Base-by-base conservation (phyloP, 2,797 vertebrate species). In the Clarias platycephalus region DNA sequence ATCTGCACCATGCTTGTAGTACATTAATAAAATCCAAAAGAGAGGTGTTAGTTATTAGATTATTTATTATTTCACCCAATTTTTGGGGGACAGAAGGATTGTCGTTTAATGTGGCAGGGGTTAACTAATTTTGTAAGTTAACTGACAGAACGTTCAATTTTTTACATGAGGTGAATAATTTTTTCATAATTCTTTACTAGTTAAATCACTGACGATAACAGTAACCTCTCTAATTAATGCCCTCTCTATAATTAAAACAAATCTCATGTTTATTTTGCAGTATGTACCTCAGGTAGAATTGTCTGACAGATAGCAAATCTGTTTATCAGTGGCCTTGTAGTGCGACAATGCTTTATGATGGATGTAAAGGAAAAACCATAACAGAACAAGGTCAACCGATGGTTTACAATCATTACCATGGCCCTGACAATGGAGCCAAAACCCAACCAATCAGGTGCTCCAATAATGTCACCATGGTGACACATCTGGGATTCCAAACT, bases 401-500 rank as follows among this genome's bases (percentile, higher is more conserved):
- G 26, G 31, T 83, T 86, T 83, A 58, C 12, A 83, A 44, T 83
- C 74, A 66, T 83, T 71, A 78, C 34, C n/a, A 55, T 10, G 9
- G 5, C 85, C 75, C 18, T 79, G 40, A 63, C 7, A 15, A 66
- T 31, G 53, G 31, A 18, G 24, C 58, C 18, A 20, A 82, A 83
- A 80, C 34, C 8, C 40, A 66, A 72, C 49, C 49, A 76, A 85
- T 40, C 66, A 72, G 67, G 18, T 10, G 78, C 31, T 78, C 72
- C 71, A 49, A 81, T 80, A 78, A 62, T 83, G 44, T 77, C 62
- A 24, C 68, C 76, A 44, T 64, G 49, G 78, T 77, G 71, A 84
- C 49, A 66, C 80, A 66, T 81, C 60, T 83, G 62, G 78, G 79
- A 84, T 77, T 75, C 66, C 82, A 66, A 71, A n/a, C 71, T 71